phyloP scores from a whole-genome alignment of 2,888 invertebrate species.

The Coenonympha glycerion region DNA sequence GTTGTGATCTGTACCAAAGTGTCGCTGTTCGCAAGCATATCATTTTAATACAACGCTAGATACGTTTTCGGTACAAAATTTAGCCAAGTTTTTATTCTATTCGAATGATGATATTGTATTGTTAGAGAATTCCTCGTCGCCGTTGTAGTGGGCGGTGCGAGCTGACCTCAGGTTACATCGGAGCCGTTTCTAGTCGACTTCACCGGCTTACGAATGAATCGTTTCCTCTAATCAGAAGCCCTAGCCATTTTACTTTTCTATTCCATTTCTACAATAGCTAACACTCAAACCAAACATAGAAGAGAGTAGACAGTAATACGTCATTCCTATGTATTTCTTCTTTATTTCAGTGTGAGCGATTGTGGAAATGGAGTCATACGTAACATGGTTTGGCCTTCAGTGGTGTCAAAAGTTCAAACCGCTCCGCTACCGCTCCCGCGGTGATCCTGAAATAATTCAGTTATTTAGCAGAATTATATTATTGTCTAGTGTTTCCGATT shows the following conservation, averaged over 20 bases:
- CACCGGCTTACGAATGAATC: conserved; percentile 43
- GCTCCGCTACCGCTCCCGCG: conserved; percentile 50
- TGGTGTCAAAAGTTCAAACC: conserved; percentile 31
- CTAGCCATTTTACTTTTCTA: no score
- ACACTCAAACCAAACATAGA: no score
- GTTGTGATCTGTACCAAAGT: conserved; percentile 67
- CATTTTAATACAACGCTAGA: conserved; percentile 70
- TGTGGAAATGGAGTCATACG: no score
- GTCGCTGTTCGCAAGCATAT: conserved; percentile 73
- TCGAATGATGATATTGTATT: conserved; percentile 65
- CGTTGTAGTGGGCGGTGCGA: conserved; percentile 49
- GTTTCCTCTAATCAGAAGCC: conserved; percentile 34
- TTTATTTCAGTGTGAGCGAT: no score
- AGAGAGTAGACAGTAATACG: no score
- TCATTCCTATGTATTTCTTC: no score
- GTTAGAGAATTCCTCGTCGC: conserved; percentile 67
- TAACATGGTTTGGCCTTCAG: no score
- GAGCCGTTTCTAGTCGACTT: conserved; percentile 57
- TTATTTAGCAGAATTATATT: conserved; percentile 75
- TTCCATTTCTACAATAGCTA: no score
- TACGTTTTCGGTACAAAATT: conserved; percentile 70
- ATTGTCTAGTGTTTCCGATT: conserved; percentile 74
- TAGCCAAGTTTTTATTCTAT: conserved; percentile 69
- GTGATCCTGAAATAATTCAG: conserved; percentile 66
- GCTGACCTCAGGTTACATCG: conserved; percentile 23